Evolutionary conservation across 2,113 vertebrate genomes (phyloP).

Genomic region (Phylloscopus trochiloides): DNA sequence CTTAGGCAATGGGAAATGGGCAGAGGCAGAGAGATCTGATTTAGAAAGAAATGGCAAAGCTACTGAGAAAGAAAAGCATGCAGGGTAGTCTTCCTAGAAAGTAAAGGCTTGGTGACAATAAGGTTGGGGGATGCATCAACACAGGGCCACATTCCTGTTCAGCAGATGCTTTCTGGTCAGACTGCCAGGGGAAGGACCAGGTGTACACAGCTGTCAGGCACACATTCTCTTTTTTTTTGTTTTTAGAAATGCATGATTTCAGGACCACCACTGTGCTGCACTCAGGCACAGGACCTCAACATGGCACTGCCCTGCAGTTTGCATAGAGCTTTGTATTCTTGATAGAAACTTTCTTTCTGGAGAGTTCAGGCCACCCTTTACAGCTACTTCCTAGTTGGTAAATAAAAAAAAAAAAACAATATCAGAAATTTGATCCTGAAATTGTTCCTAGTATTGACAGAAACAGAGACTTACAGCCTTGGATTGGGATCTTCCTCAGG

Average conservation of each 20-base stretch:
- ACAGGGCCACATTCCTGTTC: not conserved
- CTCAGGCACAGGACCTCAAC: not conserved
- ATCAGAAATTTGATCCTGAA: not conserved
- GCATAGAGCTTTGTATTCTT: not conserved
- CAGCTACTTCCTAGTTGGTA: not conserved
- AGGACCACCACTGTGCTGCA: rapidly evolving
- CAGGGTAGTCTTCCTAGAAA: not conserved
- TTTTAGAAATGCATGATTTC: not conserved
- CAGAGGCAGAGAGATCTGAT: not conserved
- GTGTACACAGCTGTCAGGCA: rapidly evolving
- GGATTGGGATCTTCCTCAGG: not conserved
- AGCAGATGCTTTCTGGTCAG: not conserved
- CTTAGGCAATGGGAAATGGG: not conserved
- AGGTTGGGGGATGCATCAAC: not conserved
- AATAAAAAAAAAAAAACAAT: not conserved
- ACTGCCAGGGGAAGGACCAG: not conserved
- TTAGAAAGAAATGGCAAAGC: not conserved
- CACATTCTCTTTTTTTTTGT: not conserved
- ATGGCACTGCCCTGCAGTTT: not conserved
- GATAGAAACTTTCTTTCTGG: not conserved
- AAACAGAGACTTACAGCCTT: not conserved
- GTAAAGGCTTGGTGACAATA: not conserved
- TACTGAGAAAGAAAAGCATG: not conserved
- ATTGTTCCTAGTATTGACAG: not conserved
- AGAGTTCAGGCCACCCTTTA: not conserved